A percentile compares a stretch with the other conserved stretches of the same genome.
phyloP scores from a whole-genome alignment of 1,140 invertebrate genomes.

The Sarcophaga bullata region DNA sequence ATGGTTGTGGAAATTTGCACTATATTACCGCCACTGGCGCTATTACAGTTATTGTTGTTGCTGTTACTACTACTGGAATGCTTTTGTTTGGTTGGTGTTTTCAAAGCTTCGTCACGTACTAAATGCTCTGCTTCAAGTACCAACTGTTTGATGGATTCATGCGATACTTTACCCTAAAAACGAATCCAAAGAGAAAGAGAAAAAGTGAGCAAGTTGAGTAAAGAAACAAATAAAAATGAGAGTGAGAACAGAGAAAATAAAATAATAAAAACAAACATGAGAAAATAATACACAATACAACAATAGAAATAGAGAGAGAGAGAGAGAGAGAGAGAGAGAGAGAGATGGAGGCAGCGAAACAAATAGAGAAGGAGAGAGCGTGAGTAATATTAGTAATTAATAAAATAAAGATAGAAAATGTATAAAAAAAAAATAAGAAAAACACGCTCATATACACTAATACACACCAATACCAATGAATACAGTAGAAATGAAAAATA shows the following conservation, averaged over 20 bases:
- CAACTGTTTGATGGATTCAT: slow-evolving; percentile 66
- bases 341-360: no score
- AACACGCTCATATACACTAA: no score
- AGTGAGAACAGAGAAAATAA: no score
- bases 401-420: slow-evolving; percentile 8
- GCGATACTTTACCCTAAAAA: slow-evolving; percentile 61
- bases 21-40: slow-evolving; percentile 28
- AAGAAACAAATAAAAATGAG: no score
- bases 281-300: no score
- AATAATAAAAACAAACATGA: no score
- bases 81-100: slow-evolving; percentile 64
- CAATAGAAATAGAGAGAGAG: no score
- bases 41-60: slow-evolving; percentile 23
- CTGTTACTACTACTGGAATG: slow-evolving; percentile 47
- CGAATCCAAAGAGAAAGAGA: background rate
- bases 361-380: no score
- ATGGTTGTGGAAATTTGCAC: slow-evolving; percentile 63
- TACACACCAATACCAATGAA: no score
- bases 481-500: background rate
- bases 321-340: no score
- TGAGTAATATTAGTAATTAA: background rate
- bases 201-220: background rate
- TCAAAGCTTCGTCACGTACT: slow-evolving; percentile 63
- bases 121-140: slow-evolving; percentile 65
- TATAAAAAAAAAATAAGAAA: background rate